Conservation (phyloP, 2,113 vertebrate species). For the Oophaga pumilio region DNA sequence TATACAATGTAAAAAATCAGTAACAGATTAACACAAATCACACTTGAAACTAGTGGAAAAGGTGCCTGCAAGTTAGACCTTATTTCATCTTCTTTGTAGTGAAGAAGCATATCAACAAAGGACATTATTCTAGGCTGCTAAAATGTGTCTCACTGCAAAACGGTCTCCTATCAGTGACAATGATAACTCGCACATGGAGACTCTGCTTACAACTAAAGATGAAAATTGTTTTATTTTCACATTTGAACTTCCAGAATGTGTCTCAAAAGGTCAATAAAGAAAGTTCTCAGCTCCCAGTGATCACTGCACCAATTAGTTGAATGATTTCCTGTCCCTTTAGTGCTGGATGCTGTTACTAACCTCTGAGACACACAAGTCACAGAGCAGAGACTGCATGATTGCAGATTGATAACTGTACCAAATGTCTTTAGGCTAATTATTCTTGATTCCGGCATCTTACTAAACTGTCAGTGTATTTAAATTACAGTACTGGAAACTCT, state of each 20-base stretch:
- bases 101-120: neutral
- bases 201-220: conserved; percentile 11
- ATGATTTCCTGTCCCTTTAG: conserved; percentile 51
- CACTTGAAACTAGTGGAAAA: neutral
- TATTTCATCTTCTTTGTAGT: neutral
- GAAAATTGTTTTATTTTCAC: conserved; percentile 52
- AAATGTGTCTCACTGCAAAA: neutral
- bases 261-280: conserved; percentile 54
- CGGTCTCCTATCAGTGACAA: conserved; percentile 18
- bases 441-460: conserved; percentile 14
- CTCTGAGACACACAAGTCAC: conserved; percentile 2
- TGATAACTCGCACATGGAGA: conserved; percentile 32
- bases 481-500: neutral
- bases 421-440: conserved; percentile 27
- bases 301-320: conserved; percentile 52
- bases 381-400: conserved; percentile 7
- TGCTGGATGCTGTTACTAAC: conserved; percentile 35
- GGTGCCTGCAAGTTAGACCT: neutral
- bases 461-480: neutral
- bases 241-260: conserved; percentile 45
- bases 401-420: conserved; percentile 26
- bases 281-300: conserved; percentile 35
- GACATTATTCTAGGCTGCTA: conserved; percentile 20
- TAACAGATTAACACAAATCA: neutral
- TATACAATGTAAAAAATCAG: neutral